Evolutionary conservation across 2,113 vertebrate species (phyloP).

Genomic region (Murina feae): DNA sequence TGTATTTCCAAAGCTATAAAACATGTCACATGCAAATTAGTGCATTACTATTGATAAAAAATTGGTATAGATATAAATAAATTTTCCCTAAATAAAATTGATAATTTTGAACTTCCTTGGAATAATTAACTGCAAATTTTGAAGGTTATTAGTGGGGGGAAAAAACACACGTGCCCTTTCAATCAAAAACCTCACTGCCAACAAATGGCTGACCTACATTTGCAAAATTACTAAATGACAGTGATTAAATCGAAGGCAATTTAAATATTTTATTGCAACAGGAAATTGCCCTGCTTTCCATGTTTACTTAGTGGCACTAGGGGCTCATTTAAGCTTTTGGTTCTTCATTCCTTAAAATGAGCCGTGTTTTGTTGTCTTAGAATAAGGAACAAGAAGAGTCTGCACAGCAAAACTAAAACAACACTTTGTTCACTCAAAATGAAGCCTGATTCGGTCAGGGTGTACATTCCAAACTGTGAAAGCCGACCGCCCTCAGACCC

Average conservation of each 20-base stretch:
- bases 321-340: slow-evolving; percentile 3
- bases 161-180: neutral
- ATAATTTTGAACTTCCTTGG: slow-evolving; percentile 5
- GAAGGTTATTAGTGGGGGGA: slow-evolving; percentile 48
- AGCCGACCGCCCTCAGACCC: neutral
- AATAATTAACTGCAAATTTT: slow-evolving; percentile 36
- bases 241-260: slow-evolving; percentile 48
- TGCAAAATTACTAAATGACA: slow-evolving; percentile 60
- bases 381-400: neutral
- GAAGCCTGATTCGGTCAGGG: neutral
- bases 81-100: neutral
- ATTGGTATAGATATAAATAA: too few relatives aligned
- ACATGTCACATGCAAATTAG: neutral
- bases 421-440: neutral
- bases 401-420: neutral
- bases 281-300: neutral
- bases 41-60: neutral
- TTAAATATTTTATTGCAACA: slow-evolving; percentile 53
- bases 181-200: slow-evolving; percentile 26
- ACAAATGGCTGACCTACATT: slow-evolving; percentile 20
- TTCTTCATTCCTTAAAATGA: slow-evolving; percentile 3
- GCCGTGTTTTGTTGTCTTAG: neutral
- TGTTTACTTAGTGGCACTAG: neutral
- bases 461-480: neutral
- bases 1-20: neutral